phyloP scores from a whole-genome alignment of 2,113 vertebrate species.

The Oplegnathus fasciatus region DNA sequence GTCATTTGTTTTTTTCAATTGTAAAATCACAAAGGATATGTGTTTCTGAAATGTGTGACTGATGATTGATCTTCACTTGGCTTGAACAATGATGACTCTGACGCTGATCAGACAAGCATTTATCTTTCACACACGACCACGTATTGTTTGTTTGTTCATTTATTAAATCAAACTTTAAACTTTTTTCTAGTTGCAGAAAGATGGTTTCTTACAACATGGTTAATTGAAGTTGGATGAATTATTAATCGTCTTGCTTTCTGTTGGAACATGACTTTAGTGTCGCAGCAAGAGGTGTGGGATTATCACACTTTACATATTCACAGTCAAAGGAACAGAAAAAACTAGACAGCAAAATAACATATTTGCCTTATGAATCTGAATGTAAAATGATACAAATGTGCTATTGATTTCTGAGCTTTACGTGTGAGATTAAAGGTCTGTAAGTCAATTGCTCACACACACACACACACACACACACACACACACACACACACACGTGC shows the following conservation, averaged over 20 bases:
- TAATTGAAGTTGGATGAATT: conserved; percentile 23
- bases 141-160: neutral
- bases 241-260: neutral
- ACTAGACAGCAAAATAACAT: too few species aligned
- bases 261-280: conserved; percentile 9
- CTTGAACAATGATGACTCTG: neutral
- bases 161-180: neutral
- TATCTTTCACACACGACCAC: neutral
- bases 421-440: neutral
- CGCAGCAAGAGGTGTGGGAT: neutral
- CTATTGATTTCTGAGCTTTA: conserved; percentile 13
- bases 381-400: neutral
- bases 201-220: neutral
- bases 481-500: neutral
- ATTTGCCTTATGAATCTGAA: neutral
- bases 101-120: neutral
- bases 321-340: neutral
- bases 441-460: neutral
- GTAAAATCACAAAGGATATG: neutral
- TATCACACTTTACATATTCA: neutral
- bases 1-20: neutral
- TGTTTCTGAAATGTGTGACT: neutral
- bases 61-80: neutral
- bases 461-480: neutral
- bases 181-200: too few species aligned